phyloP scores from a whole-genome alignment of 1,140 invertebrate genomes.

The Vollenhovia emeryi region DNA sequence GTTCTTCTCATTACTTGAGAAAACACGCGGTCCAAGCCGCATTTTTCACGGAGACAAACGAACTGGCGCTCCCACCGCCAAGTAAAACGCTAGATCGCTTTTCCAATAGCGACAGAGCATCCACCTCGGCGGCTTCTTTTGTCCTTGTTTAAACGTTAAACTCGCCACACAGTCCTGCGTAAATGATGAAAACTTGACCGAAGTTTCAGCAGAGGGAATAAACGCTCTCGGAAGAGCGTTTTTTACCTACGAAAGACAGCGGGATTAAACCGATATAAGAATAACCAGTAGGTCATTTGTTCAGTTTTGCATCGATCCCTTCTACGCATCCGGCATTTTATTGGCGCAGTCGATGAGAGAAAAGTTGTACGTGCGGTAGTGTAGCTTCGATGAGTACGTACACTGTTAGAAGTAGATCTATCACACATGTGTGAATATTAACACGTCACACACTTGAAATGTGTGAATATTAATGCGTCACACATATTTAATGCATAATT shows the following conservation, averaged over 20 bases:
- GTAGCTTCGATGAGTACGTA: no score
- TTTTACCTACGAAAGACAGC: not conserved
- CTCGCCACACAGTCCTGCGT: not conserved
- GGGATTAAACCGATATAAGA: not conserved
- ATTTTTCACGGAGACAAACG: slow-evolving; percentile 64
- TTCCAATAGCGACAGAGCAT: slow-evolving; percentile 21
- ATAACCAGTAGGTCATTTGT: no score
- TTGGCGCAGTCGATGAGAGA: no score
- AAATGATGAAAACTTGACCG: slow-evolving; percentile 19
- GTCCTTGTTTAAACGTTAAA: slow-evolving; percentile 21
- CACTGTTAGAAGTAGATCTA: no score
- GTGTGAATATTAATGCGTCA: no score
- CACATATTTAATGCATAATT: no score
- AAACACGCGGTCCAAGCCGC: slow-evolving; percentile 52
- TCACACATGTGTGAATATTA: no score
- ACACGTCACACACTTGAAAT: no score
- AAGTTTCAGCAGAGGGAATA: not conserved
- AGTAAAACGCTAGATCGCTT: slow-evolving; percentile 57
- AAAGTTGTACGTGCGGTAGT: no score
- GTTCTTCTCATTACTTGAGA: slow-evolving; percentile 62
- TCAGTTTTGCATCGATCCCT: no score
- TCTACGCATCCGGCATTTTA: no score
- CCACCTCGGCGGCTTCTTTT: not conserved
- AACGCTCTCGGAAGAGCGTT: not conserved
- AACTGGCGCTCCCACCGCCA: slow-evolving; percentile 15